phyloP scores from a whole-genome alignment of 2,113 vertebrate genomes.

The Dendrocopos noguchii region DNA sequence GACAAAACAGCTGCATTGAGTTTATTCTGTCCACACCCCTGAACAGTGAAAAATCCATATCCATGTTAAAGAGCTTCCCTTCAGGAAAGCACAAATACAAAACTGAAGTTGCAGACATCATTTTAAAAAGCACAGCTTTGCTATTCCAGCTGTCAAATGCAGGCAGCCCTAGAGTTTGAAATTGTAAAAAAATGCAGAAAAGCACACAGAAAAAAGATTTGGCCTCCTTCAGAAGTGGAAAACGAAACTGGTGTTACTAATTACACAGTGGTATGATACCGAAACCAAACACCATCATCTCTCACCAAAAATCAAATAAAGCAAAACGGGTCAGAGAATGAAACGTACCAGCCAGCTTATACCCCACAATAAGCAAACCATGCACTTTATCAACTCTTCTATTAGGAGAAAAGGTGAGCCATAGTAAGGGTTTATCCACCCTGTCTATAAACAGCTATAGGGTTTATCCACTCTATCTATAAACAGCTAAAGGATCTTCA shows the following conservation, averaged over 20 bases:
- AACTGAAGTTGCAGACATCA: not conserved
- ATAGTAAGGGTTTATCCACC: not conserved
- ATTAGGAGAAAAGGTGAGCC: not conserved
- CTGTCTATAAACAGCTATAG: not conserved
- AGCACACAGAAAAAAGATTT: not conserved
- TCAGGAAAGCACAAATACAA: not conserved
- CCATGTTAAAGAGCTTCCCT: not conserved
- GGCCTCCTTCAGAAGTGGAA: not conserved
- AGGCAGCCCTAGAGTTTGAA: not conserved
- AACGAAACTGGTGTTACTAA: not conserved
- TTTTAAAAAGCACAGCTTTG: not conserved
- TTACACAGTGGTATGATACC: not conserved
- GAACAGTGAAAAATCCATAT: not conserved
- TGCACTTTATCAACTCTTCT: not conserved
- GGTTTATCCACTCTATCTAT: not conserved
- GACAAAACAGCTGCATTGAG: not conserved
- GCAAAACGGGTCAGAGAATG: not conserved
- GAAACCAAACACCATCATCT: not conserved
- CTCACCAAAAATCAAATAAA: not conserved
- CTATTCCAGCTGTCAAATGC: not conserved
- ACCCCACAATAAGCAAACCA: not conserved
- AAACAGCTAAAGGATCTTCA: not conserved
- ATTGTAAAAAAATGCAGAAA: not conserved
- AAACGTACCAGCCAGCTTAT: not conserved
- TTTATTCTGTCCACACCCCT: not conserved